These are phyloP conservation scores for Vireo griseus DNA, from an alignment of 2,797 vertebrate genomes.

Conservation along the genomic window DNA sequence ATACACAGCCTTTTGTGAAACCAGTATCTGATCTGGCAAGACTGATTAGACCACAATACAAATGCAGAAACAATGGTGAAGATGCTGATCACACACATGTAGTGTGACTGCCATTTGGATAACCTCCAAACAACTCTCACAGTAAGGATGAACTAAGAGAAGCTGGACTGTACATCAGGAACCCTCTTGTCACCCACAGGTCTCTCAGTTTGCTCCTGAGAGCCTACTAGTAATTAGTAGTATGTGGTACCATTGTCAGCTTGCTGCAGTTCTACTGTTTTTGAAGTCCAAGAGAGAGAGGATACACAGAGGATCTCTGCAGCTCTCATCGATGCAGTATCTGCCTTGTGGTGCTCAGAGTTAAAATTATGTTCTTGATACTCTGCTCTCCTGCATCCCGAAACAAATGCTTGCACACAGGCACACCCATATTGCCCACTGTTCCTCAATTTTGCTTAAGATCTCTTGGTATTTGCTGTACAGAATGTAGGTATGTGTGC, in stretches of 20 bases:
- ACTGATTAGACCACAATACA: neutral
- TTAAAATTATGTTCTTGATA: neutral
- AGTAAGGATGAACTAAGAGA: neutral
- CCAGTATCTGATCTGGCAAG: neutral
- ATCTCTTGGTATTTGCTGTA: neutral
- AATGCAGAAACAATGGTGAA: neutral
- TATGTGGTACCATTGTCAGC: neutral
- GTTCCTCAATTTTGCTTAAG: neutral
- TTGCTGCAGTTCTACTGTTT: neutral
- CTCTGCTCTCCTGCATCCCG: neutral
- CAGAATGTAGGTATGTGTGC: neutral
- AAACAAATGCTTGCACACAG: neutral
- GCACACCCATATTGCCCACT: neutral
- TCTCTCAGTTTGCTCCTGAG: neutral
- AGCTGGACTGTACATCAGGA: neutral
- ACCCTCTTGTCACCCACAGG: neutral
- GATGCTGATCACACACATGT: neutral
- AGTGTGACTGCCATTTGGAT: neutral
- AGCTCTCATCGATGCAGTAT: neutral
- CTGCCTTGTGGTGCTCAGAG: neutral
- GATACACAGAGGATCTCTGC: neutral
- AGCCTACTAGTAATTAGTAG: neutral
- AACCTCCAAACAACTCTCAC: neutral
- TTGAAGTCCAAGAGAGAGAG: neutral
- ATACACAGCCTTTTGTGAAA: neutral